Conservation (phyloP, 2,888 invertebrate genomes). For the Cremastinae sp. region DNA sequence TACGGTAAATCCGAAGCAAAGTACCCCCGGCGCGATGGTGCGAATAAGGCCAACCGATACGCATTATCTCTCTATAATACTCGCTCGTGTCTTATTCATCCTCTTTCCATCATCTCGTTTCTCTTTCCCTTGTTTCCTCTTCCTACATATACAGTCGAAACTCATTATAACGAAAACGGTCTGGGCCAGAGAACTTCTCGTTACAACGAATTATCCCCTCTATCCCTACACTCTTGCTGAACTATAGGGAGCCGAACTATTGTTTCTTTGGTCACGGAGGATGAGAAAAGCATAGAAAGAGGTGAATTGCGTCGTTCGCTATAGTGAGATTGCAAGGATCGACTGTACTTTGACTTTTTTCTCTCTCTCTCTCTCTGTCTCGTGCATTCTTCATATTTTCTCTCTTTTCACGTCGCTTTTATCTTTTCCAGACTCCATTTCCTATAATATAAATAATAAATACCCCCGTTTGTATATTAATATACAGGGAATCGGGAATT, state of each 20-base stretch:
- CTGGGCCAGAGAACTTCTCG: no score
- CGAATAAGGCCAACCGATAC: slow-evolving; percentile 66
- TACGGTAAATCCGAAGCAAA: slow-evolving; percentile 61
- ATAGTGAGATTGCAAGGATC: no score
- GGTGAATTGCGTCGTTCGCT: no score
- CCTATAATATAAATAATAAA: slow-evolving; percentile 34
- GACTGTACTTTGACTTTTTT: no score
- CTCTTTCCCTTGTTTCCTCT: not conserved
- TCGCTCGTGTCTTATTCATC: slow-evolving; percentile 44
- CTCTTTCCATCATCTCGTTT: slow-evolving; percentile 27
- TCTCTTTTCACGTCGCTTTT: slow-evolving; percentile 34
- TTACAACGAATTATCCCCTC: no score
- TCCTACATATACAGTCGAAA: slow-evolving; percentile 13
- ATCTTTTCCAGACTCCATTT: slow-evolving; percentile 40
- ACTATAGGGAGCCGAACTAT: no score
- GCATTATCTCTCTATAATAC: slow-evolving; percentile 59
- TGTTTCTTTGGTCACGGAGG: no score
- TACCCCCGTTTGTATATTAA: no score
- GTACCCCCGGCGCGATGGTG: slow-evolving; percentile 59
- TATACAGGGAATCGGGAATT: no score
- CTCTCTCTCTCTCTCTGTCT: slow-evolving; percentile 43
- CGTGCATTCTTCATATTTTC: slow-evolving; percentile 49
- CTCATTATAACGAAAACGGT: no score
- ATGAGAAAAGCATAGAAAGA: no score
- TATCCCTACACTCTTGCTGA: no score